phyloP scores from a whole-genome alignment of 1,140 invertebrate genomes.

The Thrips palmi region DNA sequence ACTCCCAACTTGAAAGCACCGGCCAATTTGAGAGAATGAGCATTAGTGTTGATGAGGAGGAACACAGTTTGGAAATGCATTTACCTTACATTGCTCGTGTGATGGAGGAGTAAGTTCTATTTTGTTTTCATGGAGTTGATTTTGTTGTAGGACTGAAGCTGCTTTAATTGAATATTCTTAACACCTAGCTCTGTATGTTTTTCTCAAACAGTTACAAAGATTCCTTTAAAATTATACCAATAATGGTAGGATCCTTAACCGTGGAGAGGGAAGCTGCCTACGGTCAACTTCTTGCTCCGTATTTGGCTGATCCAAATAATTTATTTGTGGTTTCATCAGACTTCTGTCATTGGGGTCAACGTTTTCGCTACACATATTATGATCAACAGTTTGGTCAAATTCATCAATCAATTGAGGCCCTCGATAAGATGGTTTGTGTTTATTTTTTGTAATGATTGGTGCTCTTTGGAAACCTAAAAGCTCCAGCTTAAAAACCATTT shows the following conservation, averaged over 20 bases:
- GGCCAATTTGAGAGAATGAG: conserved; percentile 88
- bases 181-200: conserved; percentile 11
- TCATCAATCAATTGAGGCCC: conserved; percentile 78
- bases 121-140: neutral
- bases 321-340: conserved; percentile 95
- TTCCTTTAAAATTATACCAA: conserved; percentile 87
- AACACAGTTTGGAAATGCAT: conserved; percentile 98
- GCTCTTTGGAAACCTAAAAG: conserved; percentile 1
- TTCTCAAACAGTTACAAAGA: conserved; percentile 44
- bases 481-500: neutral
- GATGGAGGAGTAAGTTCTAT: conserved; percentile 69
- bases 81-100: conserved; percentile 96
- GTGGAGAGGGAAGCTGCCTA: conserved; percentile 78
- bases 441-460: conserved; percentile 2
- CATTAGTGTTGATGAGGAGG: conserved; percentile 75
- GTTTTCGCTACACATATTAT: conserved; percentile 87
- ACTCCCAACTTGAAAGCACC: conserved; percentile 57
- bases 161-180: neutral
- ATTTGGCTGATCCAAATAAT: conserved; percentile 80
- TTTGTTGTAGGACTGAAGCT: neutral
- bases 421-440: conserved; percentile 55
- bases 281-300: conserved; percentile 73
- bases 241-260: conserved; percentile 87
- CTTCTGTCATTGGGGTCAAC: conserved; percentile 96
- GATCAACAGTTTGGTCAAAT: conserved; percentile 70